These are phyloP conservation scores for Pomacea maculata DNA, from an alignment of 1,140 invertebrate species.

Conservation along the genomic window DNA sequence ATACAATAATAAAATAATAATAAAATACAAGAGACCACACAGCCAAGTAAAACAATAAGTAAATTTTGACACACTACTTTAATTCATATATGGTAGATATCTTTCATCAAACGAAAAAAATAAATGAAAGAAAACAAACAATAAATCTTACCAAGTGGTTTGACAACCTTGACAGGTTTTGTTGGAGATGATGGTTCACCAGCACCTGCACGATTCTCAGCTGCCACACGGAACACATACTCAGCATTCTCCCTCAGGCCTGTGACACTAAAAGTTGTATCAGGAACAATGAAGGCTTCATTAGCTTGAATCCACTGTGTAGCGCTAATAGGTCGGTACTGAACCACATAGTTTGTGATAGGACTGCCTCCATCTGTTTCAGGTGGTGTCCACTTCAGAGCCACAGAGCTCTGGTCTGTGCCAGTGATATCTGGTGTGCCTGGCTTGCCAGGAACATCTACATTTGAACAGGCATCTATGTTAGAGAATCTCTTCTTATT, in stretches of 20 bases:
- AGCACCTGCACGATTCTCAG: conserved; percentile 96
- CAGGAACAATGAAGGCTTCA: conserved; percentile 42
- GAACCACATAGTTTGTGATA: conserved; percentile 94
- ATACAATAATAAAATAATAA: no score
- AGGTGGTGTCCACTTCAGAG: conserved; percentile 91
- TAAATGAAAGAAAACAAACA: not conserved
- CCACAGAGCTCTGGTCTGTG: conserved; percentile 94
- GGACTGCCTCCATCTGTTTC: conserved; percentile 91
- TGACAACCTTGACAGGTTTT: conserved; percentile 50
- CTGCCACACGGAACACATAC: conserved; percentile 93
- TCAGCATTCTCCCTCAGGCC: conserved; percentile 89
- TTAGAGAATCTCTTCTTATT: not conserved
- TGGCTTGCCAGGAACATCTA: conserved; percentile 78
- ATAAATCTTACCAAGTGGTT: conserved; percentile 47
- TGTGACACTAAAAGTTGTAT: conserved; percentile 73
- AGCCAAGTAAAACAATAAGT: no score
- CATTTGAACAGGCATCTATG: not conserved
- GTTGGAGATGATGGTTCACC: conserved; percentile 87
- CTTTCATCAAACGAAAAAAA: not conserved
- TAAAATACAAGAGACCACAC: no score
- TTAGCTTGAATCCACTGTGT: conserved; percentile 57
- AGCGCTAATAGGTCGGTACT: conserved; percentile 49
- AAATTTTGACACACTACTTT: no score
- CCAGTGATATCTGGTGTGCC: conserved; percentile 87
- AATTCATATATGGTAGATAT: no score